A percentile compares a stretch with the other conserved stretches of the same genome.
Conservation (phyloP, 2,797 vertebrate species). For the Holocentrus rufus region DNA sequence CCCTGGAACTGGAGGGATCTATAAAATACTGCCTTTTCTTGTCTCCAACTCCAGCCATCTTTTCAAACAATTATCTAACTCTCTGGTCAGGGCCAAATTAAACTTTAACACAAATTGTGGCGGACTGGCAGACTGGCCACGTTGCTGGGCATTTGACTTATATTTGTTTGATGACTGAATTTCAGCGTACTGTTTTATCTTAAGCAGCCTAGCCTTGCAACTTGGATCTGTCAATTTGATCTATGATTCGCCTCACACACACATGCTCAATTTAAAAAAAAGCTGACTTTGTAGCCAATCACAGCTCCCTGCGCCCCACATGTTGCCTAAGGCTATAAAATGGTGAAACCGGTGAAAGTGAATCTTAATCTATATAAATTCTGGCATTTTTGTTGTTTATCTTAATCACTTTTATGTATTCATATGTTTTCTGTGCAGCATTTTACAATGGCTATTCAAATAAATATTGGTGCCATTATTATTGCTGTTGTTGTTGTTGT, state of each 20-base stretch:
- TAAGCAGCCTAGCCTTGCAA: not conserved
- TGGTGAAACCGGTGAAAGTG: too few species aligned
- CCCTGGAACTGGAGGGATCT: constrained; percentile 52
- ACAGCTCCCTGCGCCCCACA: too few species aligned
- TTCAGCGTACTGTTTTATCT: not conserved
- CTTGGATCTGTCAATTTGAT: not conserved
- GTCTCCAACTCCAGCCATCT: constrained; percentile 42
- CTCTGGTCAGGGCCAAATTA: constrained; percentile 29
- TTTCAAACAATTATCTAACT: constrained; percentile 35
- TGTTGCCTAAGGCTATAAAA: too few species aligned
- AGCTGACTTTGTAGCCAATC: too few species aligned
- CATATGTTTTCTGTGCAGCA: too few species aligned
- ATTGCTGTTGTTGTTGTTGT: too few species aligned
- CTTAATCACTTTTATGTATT: too few species aligned
- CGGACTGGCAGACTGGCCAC: not conserved
- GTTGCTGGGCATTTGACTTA: not conserved
- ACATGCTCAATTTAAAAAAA: not conserved
- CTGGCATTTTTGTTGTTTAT: too few species aligned
- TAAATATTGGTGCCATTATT: too few species aligned
- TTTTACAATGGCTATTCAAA: not conserved
- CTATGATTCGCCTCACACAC: not conserved
- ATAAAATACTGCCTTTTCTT: constrained; percentile 50
- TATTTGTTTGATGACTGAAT: not conserved
- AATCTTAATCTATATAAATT: too few species aligned
- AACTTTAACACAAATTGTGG: constrained; percentile 11